Evolutionary conservation across 2,113 vertebrate species (phyloP), one percentile per base, ranked within the genome.

Genomic region (Phoenicopterus ruber): DNA sequence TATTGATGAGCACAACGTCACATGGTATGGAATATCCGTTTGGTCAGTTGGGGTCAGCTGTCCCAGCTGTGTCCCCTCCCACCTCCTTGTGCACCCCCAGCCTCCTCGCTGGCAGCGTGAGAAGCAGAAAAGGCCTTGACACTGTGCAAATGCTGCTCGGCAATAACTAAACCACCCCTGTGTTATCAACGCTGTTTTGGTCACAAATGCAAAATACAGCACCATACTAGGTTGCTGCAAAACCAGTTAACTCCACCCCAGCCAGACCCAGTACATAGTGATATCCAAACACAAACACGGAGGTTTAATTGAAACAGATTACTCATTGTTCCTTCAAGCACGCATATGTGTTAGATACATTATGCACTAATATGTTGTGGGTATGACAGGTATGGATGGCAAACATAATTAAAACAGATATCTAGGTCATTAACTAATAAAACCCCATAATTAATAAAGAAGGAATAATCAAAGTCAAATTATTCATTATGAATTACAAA

Each of bases 61-160:
- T 36, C 16, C 13, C 3, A 3, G 21, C 29, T 44, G 11, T 38
- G 26, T 26, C 40, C 12, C 9, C 42, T 65, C 4, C 40, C 76
- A 82, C 0, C 6, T 49, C 2, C n/a, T 52, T 62, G 31, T 55
- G 31, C 17, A 16, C 13, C 13, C 11, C 11, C 9, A 58, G 17
- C 18, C 18, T 49, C 1, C 25, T 63, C 0, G 0, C 10, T 11
- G n/a, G n/a, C 6, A 8, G 20, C 1, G 6, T 31, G 32, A 84
- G 38, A 18, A 57, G 6, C 21, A 73, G 42, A 52, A 78, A 79
- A 79, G 24, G 4, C 15, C 55, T 46, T 36, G 21, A 3, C 1
- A 0, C 6, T 59, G 7, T 63, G 29, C 1, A 25, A 29, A 36
- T 10, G 2, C 42, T 47, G 47, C 8, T 58, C 31, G 73, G 42